Evolutionary conservation across 2,888 invertebrate species (phyloP), one percentile per base, ranked within the genome.

Genomic region (Drosophila macrothrix): DNA sequence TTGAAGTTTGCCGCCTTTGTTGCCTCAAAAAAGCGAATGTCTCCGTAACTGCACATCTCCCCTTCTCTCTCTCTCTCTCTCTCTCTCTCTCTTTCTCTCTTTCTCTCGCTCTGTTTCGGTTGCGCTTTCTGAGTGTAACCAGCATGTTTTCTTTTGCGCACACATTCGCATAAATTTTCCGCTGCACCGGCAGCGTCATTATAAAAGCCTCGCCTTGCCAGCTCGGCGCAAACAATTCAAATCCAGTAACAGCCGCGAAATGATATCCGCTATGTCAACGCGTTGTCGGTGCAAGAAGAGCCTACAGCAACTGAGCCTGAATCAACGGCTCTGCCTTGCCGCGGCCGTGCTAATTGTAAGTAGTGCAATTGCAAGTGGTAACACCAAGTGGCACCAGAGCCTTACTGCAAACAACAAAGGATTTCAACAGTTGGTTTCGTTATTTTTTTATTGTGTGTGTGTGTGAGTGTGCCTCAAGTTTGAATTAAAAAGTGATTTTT

Each of bases 151-250:
- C 83, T 72, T 85, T 84, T 67, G 75, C 68, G 59, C 72, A 69
- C 58, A 77, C 69, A 82, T 81, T 84, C 87, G 90, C 86, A 87
- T 90, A 87, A 86, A 87, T 87, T 87, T 90, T 90, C 87, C 86
- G 89, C 86, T 84, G 88, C 83, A 68, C 60, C 90, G 67, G 65
- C 65, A 63, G 73, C 71, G 88, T 88, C 87, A 88, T 91, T 93
- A 93, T 93, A 93, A 93, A 93, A 93, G 93, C 89, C 87, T 78
- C 84, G 68, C 71, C 78, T 82, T 78, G 81, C 81, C 87, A 82
- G 84, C 86, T 86, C 85, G 88, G 76, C 90, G 88, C 88, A 87
- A 90, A 91, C 92, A 93, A 92, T 92, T 91, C 89, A 90, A 91
- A 89, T 89, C 91, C 86, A 91, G 90, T 85, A 84, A 84, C 89